Evolutionary conservation across 2,113 vertebrate genomes (phyloP).

Genomic region (Onychostruthus taczanowskii): DNA sequence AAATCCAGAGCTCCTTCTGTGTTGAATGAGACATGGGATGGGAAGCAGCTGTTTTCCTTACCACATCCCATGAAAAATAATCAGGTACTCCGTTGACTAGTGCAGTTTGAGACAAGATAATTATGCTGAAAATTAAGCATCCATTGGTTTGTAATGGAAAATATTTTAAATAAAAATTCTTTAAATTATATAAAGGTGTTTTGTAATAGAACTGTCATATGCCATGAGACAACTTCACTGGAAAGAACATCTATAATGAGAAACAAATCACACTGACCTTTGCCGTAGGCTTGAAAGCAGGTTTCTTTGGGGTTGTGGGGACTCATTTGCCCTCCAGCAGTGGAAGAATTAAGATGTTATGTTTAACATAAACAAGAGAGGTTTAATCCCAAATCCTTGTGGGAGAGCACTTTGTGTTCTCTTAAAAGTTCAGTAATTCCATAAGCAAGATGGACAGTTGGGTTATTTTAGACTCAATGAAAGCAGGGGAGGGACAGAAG

Average conservation of each 20-base stretch:
- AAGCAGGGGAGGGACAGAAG: neutral
- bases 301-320: constrained; percentile 7
- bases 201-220: constrained; percentile 37
- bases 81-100: neutral
- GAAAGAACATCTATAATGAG: constrained; percentile 34
- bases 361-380: constrained; percentile 57
- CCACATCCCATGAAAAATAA: neutral
- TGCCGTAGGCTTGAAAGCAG: constrained; percentile 8
- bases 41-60: neutral
- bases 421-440: constrained; percentile 59
- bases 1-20: neutral
- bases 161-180: neutral
- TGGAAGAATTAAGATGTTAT: constrained; percentile 52
- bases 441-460: constrained; percentile 59
- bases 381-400: constrained; percentile 59
- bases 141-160: neutral
- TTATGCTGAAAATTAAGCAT: neutral
- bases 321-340: constrained; percentile 50
- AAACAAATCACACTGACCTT: constrained; percentile 38
- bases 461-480: constrained; percentile 34
- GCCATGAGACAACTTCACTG: constrained; percentile 31
- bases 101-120: neutral
- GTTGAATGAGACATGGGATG: neutral
- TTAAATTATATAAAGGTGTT: neutral
- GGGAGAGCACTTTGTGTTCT: constrained; percentile 56